These are phyloP conservation scores for Rhamnusium bicolor DNA, from an alignment of 2,888 invertebrate genomes.

Conservation along the genomic window DNA sequence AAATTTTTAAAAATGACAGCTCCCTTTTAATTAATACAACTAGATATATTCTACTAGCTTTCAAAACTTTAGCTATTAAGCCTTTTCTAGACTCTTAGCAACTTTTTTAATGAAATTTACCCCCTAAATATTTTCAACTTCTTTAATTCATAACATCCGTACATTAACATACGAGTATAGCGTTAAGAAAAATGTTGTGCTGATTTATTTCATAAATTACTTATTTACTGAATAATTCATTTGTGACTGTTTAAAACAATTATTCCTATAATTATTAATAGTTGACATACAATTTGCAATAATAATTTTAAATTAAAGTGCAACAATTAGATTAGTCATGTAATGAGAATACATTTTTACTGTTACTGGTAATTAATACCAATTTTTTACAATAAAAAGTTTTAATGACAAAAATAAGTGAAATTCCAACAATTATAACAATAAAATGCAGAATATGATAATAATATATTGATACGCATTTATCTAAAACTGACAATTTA, in stretches of 20 bases:
- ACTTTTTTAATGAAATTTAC: too few relatives aligned
- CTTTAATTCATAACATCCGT: too few relatives aligned
- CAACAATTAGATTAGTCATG: not conserved
- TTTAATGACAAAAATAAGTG: not conserved
- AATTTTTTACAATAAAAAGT: not conserved
- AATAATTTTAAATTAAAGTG: not conserved
- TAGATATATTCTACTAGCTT: too few relatives aligned
- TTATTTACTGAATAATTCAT: not conserved
- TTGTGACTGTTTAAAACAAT: not conserved
- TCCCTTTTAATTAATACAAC: too few relatives aligned
- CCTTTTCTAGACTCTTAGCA: too few relatives aligned
- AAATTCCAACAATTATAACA: not conserved
- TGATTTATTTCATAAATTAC: too few relatives aligned
- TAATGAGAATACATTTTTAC: not conserved
- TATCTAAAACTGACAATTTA: not conserved
- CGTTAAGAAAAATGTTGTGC: too few relatives aligned
- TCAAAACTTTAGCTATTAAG: too few relatives aligned
- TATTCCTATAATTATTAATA: not conserved
- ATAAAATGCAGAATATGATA: not conserved
- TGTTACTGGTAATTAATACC: not conserved
- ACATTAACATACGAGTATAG: too few relatives aligned
- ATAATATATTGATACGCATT: not conserved
- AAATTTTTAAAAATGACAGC: too few relatives aligned
- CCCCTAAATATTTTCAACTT: too few relatives aligned
- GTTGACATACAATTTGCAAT: not conserved